phyloP scores from a whole-genome alignment of 1,140 invertebrate genomes.

The Nautilus pompilius region DNA sequence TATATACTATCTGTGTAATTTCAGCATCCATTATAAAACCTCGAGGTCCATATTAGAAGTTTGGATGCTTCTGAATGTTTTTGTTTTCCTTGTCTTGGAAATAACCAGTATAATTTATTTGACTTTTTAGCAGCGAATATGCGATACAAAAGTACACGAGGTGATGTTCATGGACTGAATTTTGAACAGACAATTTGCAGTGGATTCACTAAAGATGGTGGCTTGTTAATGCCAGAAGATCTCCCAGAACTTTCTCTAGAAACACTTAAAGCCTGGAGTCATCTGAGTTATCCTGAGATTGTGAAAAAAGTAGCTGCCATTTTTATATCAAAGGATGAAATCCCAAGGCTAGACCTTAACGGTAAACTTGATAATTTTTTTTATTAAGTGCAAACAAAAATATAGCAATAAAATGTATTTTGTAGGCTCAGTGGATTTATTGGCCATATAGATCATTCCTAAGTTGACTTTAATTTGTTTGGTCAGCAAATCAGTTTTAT shows the following conservation, averaged over 20 bases:
- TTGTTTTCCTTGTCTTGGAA: too few relatives aligned
- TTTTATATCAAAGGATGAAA: slow-evolving; percentile 54
- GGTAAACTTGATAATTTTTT: slow-evolving; percentile 22
- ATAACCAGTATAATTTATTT: too few relatives aligned
- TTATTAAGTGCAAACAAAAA: not conserved
- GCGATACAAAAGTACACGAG: slow-evolving; percentile 56
- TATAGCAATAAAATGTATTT: not conserved
- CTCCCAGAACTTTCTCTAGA: slow-evolving; percentile 45
- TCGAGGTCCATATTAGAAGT: too few relatives aligned
- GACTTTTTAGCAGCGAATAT: too few relatives aligned
- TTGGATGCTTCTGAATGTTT: too few relatives aligned
- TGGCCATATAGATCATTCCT: not conserved
- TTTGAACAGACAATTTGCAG: slow-evolving; percentile 55
- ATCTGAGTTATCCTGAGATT: slow-evolving; percentile 50
- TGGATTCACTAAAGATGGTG: slow-evolving; percentile 57
- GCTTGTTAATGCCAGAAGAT: slow-evolving; percentile 54
- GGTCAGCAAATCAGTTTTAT: not conserved
- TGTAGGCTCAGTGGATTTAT: not conserved
- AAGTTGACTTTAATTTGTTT: not conserved
- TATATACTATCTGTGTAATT: too few relatives aligned
- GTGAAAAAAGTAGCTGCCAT: slow-evolving; percentile 49
- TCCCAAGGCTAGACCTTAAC: slow-evolving; percentile 43
- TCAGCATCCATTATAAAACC: too few relatives aligned
- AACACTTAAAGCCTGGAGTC: slow-evolving; percentile 47
- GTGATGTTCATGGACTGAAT: slow-evolving; percentile 30